Conservation (phyloP, 1,140 invertebrate genomes). For the Temnothorax nylanderi region DNA sequence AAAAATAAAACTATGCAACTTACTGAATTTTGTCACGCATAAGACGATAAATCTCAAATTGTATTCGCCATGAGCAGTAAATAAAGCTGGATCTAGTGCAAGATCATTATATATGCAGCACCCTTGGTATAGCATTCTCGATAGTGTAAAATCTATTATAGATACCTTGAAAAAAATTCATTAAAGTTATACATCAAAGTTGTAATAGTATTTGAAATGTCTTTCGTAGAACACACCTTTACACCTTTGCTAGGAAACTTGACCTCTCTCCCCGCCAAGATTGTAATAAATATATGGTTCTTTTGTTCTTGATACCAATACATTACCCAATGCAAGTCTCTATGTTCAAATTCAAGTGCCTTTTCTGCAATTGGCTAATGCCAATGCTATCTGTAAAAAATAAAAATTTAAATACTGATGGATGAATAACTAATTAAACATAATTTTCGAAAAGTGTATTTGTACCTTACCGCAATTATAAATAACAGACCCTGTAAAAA, state of each 20-base stretch:
- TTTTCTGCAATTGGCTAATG: conserved; percentile 94
- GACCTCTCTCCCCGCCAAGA: conserved; percentile 85
- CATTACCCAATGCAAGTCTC: conserved; percentile 97
- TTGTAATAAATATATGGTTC: conserved; percentile 85
- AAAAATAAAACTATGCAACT: conserved; percentile 76
- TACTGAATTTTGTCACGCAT: conserved; percentile 92
- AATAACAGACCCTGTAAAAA: conserved; percentile 89
- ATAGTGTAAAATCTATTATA: conserved; percentile 97
- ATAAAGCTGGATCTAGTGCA: conserved; percentile 92
- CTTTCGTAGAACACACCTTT: conserved; percentile 75
- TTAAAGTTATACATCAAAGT: conserved; percentile 9
- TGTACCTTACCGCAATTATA: neutral
- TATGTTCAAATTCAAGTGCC: conserved; percentile 95
- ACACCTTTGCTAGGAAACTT: conserved; percentile 84
- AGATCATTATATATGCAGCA: conserved; percentile 93
- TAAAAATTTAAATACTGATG: conserved; percentile 33
- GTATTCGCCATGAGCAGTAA: conserved; percentile 94
- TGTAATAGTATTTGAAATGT: conserved; percentile 16
- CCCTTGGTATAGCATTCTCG: conserved; percentile 89
- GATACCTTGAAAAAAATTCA: conserved; percentile 85
- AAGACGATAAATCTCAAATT: conserved; percentile 96
- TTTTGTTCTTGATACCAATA: conserved; percentile 90
- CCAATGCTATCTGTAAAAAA: conserved; percentile 88
- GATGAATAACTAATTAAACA: conserved; percentile 53
- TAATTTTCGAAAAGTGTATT: neutral